Base-by-base conservation (phyloP, 37 sponge, comb jelly and placozoan genomes). In the Ianthella basta region DNA sequence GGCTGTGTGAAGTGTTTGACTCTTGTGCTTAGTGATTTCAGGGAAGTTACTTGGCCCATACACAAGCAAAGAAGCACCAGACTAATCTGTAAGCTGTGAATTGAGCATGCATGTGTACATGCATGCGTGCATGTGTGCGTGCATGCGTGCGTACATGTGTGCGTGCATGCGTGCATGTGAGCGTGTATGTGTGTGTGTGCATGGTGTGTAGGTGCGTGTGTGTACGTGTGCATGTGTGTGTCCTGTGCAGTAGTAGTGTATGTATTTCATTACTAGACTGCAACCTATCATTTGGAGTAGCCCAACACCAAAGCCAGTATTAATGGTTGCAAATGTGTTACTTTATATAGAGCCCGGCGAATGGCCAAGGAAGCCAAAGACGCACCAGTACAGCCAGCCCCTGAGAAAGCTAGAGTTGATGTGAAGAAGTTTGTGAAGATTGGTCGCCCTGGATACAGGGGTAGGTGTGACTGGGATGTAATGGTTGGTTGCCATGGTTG, bases 51-150 rank as follows among this genome's bases (percentile, higher is more conserved):
- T 85, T 98, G 84, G 96, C 96, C 0, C 99, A 98, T 67, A 98
- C 99, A 23, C 99, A 98, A 81, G 99, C 93, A 0, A 98, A 98
- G 90, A 95, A 95, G 38, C 99, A 98, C 56, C 99, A 98, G 81
- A 88, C 94, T 8, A 98, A 98, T 75, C 65, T 98, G 99, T 97
- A 57, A 86, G 97, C 83, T 61, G 59, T 68, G 56, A 59, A 33
- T 1, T 60, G 74, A 23, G 60, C 36, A 50, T 50, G 29, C 40
- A 59, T 44, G 75, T 72, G 25, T 30, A 53, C 57, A 54, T 81
- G 21, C 60, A 37, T 81, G 77, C 34, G 15, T 55, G 60, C 0
- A 35, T 77, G 77, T 56, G 60, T 59, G 64, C 55, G 77, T 77
- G 79, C 0, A 39, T 77, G 77, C 55, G 1, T 14, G 34, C 10